Conservation (phyloP, 2,797 vertebrate genomes). For the Enteromius unitaeniatus region DNA sequence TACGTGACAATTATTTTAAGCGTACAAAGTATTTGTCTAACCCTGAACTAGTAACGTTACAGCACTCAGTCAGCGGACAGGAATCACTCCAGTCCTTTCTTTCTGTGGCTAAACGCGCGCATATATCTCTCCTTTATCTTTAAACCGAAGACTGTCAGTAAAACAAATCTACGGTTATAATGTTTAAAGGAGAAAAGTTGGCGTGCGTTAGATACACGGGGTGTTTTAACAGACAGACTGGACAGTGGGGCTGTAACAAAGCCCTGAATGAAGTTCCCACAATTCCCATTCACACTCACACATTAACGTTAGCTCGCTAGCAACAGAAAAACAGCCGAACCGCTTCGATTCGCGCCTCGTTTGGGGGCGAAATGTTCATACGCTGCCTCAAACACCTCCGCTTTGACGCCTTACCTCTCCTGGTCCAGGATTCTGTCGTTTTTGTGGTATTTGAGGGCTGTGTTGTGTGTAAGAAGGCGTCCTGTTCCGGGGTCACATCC, state of each 20-base stretch:
- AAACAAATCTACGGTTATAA: background rate
- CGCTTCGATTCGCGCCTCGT: slow-evolving; percentile 10
- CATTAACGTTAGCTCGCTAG: slow-evolving; percentile 56
- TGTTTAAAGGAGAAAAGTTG: background rate
- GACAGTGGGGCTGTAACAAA: slow-evolving; percentile 79
- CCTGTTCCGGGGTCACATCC: slow-evolving; percentile 89
- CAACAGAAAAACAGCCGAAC: slow-evolving; percentile 17
- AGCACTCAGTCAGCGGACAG: background rate
- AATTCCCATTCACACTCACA: slow-evolving; percentile 75
- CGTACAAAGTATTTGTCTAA: background rate
- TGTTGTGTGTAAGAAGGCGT: slow-evolving; percentile 81
- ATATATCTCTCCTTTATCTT: background rate
- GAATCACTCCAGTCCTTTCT: background rate
- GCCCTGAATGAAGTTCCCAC: slow-evolving; percentile 85
- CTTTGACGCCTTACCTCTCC: slow-evolving; percentile 79
- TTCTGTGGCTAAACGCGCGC: slow-evolving; percentile 6
- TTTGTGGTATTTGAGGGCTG: slow-evolving; percentile 79
- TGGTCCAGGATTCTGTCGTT: slow-evolving; percentile 83
- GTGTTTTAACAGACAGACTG: slow-evolving; percentile 1
- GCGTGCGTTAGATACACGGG: background rate
- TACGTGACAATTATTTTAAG: background rate
- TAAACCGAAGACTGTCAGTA: slow-evolving; percentile 27
- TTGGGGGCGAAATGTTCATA: slow-evolving; percentile 2
- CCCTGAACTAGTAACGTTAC: background rate
- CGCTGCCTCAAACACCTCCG: background rate